Evolutionary conservation across 2,888 invertebrate genomes (phyloP).

Genomic region (Gortyna flavago): DNA sequence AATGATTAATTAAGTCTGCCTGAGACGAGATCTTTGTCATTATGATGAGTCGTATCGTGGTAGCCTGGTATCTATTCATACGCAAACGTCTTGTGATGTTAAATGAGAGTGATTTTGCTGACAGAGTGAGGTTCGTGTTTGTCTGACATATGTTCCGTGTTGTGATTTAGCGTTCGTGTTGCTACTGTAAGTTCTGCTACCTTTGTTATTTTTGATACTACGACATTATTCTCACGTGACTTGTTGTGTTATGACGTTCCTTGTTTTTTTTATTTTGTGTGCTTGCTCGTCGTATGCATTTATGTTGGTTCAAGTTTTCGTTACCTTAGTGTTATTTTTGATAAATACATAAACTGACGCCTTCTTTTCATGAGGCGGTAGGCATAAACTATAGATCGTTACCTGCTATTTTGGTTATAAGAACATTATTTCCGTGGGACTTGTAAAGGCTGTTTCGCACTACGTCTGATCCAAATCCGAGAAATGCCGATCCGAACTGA

Average conservation of each 20-base stretch:
- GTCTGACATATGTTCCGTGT: constrained; percentile 51
- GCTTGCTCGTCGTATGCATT: neutral
- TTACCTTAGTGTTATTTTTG: neutral
- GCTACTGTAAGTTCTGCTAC: constrained; percentile 38
- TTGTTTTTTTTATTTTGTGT: constrained; percentile 3
- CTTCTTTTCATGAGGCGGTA: no score
- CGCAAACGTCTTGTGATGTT: constrained; percentile 74
- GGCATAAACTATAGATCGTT: neutral
- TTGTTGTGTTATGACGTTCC: constrained; percentile 25
- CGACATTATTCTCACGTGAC: constrained; percentile 43
- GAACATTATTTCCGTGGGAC: neutral
- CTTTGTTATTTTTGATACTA: constrained; percentile 55
- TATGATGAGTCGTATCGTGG: constrained; percentile 80
- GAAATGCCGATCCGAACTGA: no score
- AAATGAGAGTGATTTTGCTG: constrained; percentile 71
- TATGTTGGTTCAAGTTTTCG: neutral
- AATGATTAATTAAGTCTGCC: constrained; percentile 88
- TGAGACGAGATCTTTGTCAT: constrained; percentile 85
- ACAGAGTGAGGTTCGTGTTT: constrained; percentile 62
- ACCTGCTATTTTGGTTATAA: neutral
- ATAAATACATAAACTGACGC: neutral
- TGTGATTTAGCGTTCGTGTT: constrained; percentile 55
- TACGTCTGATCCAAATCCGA: no score
- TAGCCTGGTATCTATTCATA: constrained; percentile 77
- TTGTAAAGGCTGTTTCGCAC: neutral